A percentile compares a stretch with the other conserved stretches of the same genome.
Conservation (phyloP, 2,888 invertebrate genomes). For the Ommatoiulus sabulosus region DNA sequence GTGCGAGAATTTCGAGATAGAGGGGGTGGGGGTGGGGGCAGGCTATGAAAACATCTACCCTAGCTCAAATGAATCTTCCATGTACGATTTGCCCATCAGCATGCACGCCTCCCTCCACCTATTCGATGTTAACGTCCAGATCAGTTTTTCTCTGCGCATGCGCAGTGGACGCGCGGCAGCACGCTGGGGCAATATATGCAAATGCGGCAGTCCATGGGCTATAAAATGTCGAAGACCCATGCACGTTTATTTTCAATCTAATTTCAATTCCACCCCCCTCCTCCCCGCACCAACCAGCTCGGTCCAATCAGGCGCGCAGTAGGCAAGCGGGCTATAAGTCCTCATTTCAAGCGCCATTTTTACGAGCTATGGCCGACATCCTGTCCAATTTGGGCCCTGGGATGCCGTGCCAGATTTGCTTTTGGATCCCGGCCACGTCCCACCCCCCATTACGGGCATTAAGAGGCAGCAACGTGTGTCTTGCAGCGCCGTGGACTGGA, state of each 20-base stretch:
- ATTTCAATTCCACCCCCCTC: slow-evolving; percentile 8
- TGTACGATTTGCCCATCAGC: slow-evolving; percentile 39
- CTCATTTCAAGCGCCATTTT: slow-evolving; percentile 16
- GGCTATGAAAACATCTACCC: slow-evolving; percentile 14
- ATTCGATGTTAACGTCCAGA: slow-evolving; percentile 51
- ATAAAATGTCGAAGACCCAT: slow-evolving; percentile 40
- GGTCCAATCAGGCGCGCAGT: slow-evolving; percentile 24
- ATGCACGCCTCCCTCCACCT: slow-evolving; percentile 47
- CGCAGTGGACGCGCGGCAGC: not conserved
- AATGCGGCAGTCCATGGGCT: slow-evolving; percentile 14
- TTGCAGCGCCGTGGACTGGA: slow-evolving; percentile 12
- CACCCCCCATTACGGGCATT: not conserved
- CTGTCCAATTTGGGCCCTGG: slow-evolving; percentile 12
- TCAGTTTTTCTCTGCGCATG: not conserved
- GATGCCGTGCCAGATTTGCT: not conserved
- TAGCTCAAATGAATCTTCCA: slow-evolving; percentile 13
- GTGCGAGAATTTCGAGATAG: slow-evolving; percentile 26
- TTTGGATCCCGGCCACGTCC: slow-evolving; percentile 15
- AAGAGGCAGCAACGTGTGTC: not conserved
- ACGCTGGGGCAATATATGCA: slow-evolving; percentile 36
- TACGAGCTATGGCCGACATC: slow-evolving; percentile 25
- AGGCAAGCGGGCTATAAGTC: not conserved
- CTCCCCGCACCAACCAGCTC: not conserved
- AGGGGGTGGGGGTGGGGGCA: not conserved
- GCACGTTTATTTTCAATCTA: slow-evolving; percentile 13